Conservation (phyloP, 2,888 invertebrate species). For the Diaperis boleti region DNA sequence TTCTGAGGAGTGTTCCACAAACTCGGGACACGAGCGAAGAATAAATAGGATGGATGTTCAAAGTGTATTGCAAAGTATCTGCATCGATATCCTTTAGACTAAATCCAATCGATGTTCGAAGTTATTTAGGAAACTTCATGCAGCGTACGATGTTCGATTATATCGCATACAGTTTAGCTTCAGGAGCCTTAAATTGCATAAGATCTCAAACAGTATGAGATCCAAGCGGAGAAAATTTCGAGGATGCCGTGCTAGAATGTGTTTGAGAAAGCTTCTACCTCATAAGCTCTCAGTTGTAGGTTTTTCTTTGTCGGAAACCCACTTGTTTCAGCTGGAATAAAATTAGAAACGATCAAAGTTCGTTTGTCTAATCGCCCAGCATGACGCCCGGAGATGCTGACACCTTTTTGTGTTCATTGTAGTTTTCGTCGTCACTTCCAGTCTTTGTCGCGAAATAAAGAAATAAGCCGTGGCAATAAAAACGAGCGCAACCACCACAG, state of each 20-base stretch:
- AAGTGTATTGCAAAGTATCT: conserved; percentile 11
- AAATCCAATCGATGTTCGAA: conserved; percentile 11
- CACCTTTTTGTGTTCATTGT: conserved; percentile 25
- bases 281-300: conserved; percentile 24
- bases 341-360: conserved; percentile 37
- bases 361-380: conserved; percentile 28
- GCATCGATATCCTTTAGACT: conserved; percentile 23
- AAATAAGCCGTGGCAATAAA: conserved; percentile 7
- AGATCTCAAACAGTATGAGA: conserved; percentile 12
- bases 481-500: conserved; percentile 14
- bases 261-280: conserved; percentile 27
- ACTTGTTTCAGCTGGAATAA: conserved; percentile 31
- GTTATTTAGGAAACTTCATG: conserved; percentile 17
- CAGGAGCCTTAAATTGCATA: conserved; percentile 32
- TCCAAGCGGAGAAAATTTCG: conserved; percentile 22
- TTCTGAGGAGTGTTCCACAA: conserved; percentile 19
- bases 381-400: conserved; percentile 20
- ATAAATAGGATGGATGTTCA: conserved; percentile 17
- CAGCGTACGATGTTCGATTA: conserved; percentile 33
- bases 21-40: conserved; percentile 16
- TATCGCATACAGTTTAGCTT: conserved; percentile 33
- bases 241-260: conserved; percentile 26
- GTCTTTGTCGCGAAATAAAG: not conserved
- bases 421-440: conserved; percentile 5
- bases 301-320: conserved; percentile 12